Evolutionary conservation across 2,888 invertebrate genomes (phyloP).

Genomic region (Blastobasis lacticolella): DNA sequence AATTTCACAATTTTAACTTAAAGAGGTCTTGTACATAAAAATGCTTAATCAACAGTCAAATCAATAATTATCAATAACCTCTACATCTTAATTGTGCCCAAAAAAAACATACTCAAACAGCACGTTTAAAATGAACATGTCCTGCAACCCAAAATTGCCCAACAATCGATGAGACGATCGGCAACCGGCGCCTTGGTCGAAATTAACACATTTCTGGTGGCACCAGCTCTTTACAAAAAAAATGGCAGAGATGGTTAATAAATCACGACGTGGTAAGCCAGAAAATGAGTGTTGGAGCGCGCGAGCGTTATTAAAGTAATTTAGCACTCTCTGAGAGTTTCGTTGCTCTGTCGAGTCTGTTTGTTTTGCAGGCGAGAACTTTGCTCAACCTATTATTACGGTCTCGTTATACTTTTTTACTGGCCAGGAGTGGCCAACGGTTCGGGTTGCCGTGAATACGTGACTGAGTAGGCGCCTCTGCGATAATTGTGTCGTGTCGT

Average conservation of each 20-base stretch:
- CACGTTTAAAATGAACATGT: too few relatives aligned
- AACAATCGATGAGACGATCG: background rate
- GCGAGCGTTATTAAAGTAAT: slow-evolving; percentile 56
- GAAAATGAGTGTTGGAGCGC: slow-evolving; percentile 20
- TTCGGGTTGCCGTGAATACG: slow-evolving; percentile 14
- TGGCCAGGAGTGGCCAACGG: slow-evolving; percentile 43
- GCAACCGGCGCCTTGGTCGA: background rate
- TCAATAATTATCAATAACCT: too few relatives aligned
- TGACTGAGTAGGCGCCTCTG: too few relatives aligned
- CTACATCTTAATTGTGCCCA: too few relatives aligned
- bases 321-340: slow-evolving; percentile 47
- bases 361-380: slow-evolving; percentile 74
- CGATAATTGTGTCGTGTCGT: too few relatives aligned
- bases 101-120: too few relatives aligned
- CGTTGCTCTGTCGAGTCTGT: slow-evolving; percentile 56
- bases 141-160: background rate
- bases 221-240: slow-evolving; percentile 1
- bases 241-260: slow-evolving; percentile 19
- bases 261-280: slow-evolving; percentile 32
- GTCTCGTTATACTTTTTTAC: slow-evolving; percentile 63
- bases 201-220: slow-evolving; percentile 7
- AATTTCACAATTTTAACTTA: too few relatives aligned
- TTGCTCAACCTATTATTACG: slow-evolving; percentile 67
- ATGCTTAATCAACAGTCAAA: too few relatives aligned
- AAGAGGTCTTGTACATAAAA: too few relatives aligned